Evolutionary conservation across 2,113 vertebrate species (phyloP).

Genomic region (Erythrolamprus reginae): DNA sequence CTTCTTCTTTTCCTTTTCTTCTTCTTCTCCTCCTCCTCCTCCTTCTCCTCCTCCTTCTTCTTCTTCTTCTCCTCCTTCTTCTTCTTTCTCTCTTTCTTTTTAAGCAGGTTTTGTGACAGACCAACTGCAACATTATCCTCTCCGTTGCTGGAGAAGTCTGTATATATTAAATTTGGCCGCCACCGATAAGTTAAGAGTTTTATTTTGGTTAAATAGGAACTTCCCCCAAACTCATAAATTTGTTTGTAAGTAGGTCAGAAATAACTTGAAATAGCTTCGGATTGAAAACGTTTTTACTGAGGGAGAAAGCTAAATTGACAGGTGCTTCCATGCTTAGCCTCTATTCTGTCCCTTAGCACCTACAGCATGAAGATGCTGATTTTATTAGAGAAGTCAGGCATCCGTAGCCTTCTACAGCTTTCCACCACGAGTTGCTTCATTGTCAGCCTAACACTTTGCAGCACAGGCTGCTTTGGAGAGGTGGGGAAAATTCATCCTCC

Average conservation of each 20-base stretch:
- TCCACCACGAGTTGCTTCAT: no score
- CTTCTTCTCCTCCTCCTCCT: no score
- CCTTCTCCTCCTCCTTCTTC: no score
- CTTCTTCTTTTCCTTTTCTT: no score
- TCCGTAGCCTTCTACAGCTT: neutral
- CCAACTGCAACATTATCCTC: neutral
- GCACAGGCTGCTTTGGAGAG: rapidly evolving
- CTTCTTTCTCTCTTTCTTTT: neutral
- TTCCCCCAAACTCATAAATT: neutral
- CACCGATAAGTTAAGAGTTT: neutral
- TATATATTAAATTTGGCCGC: neutral
- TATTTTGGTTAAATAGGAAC: neutral
- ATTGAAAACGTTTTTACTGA: neutral
- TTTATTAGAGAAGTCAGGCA: neutral
- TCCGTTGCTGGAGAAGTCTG: neutral
- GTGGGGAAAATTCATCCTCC: rapidly evolving
- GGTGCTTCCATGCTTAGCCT: neutral
- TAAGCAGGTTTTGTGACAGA: neutral
- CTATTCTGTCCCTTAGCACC: neutral
- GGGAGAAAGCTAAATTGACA: neutral
- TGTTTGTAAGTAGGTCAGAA: neutral
- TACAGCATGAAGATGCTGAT: neutral
- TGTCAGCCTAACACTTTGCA: neutral
- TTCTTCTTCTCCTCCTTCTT: no score
- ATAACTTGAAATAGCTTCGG: neutral